These are phyloP conservation scores for Drosophila rufa DNA, from an alignment of 1,140 invertebrate genomes.

Conservation along the genomic window DNA sequence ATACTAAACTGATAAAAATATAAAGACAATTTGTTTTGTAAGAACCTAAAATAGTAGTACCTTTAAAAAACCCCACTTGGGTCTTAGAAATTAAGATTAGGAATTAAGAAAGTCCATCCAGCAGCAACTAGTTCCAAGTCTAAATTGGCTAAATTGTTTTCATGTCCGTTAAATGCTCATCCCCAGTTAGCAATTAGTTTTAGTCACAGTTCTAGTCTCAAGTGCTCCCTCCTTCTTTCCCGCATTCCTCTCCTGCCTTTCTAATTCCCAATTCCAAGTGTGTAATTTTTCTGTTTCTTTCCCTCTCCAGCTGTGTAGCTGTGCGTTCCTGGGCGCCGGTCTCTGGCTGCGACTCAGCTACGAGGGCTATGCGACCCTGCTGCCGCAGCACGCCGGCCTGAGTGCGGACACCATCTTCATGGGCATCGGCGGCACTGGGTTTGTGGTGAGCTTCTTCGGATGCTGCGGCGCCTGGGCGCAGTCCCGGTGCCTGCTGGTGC, in stretches of 20 bases:
- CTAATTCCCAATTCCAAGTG: not conserved
- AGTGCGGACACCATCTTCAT: constrained; percentile 90
- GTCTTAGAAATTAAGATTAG: no score
- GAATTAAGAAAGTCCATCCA: not conserved
- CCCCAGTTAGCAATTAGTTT: constrained; percentile 2
- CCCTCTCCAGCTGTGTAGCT: constrained; percentile 89
- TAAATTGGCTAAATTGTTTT: not conserved
- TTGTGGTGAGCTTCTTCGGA: constrained; percentile 91
- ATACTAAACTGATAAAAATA: not conserved
- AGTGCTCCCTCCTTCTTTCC: not conserved
- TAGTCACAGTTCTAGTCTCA: not conserved
- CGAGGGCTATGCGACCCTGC: constrained; percentile 89
- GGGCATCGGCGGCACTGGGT: constrained; percentile 89
- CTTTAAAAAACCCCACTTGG: not conserved
- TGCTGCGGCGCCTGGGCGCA: constrained; percentile 94
- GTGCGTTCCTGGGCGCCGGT: constrained; percentile 90
- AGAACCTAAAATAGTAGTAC: not conserved
- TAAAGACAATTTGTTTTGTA: not conserved
- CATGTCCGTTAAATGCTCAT: not conserved
- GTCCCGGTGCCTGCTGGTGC: constrained; percentile 90
- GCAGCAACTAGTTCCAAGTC: not conserved
- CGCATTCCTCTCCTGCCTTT: constrained; percentile 6
- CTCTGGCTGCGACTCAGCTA: constrained; percentile 90
- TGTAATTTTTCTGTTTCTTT: not conserved
- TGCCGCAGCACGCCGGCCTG: constrained; percentile 90